Evolutionary conservation across 2,888 invertebrate species (phyloP), one percentile per base, ranked within the genome.

Genomic region (Harpagoxenus sublaevis): DNA sequence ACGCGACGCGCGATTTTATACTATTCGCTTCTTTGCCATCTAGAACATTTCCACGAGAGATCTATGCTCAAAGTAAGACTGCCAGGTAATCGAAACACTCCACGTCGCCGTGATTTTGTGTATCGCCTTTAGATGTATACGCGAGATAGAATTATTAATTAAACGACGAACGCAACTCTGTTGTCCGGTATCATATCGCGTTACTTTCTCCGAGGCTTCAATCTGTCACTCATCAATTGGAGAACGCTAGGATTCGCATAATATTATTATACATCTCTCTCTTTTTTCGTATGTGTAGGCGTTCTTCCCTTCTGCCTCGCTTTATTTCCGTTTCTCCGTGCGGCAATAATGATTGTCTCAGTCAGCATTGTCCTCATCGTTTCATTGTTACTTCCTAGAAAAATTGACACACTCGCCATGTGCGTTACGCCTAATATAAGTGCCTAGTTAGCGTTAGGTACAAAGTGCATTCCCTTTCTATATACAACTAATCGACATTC

Each of bases 1-100:
- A 45, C 23, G 53, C 28, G 62, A 57, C 31, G 48, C 31, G 48
- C 31, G 74, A 75, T 57, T 28, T 77, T 60, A 23, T 71, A 53
- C 28, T 48, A 70, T 65, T 48, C 71, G 78, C 39, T 86, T 77
- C 62, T 86, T 15, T 65, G 71, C 63, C 53, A 55, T 70, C 23
- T 53, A 70, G 35, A 62, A 78, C 63, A 65, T 55, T 82, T 68
- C 51, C 31, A 57, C 18, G 68, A 66, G 83, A 70, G 84, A 89
- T 89, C 73, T 84, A 92, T 90, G 93, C 93, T 93, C 93, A 93
- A 93, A 88, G 81, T 91, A 92, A 93, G 92, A 93, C 93, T 93
- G 93, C 92, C 93, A 91, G 90, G 79, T 86, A 87, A 87, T 84
- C 82, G 84, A 89, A 60, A 87, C 89, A 90, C 83, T 87, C 86